These are phyloP conservation scores for Cryptosula pallasiana DNA, from an alignment of 2,888 invertebrate species.

Conservation along the genomic window DNA sequence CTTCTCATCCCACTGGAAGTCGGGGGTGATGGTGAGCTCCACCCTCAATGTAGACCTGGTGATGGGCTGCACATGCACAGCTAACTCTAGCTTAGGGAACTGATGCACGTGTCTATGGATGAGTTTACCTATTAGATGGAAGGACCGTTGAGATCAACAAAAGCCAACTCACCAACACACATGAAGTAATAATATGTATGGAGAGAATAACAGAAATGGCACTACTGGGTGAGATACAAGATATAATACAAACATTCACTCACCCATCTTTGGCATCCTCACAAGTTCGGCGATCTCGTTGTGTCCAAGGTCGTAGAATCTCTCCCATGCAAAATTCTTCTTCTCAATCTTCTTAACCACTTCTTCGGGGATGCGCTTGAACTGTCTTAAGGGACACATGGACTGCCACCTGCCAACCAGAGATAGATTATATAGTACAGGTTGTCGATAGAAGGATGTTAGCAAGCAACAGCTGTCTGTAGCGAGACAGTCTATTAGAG, in stretches of 20 bases:
- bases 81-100: conserved; percentile 82
- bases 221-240: neutral
- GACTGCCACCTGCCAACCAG: conserved; percentile 84
- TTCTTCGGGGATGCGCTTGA: conserved; percentile 94
- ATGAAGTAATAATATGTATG: too few relatives aligned
- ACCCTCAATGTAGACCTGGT: conserved; percentile 82
- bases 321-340: conserved; percentile 64
- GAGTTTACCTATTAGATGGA: conserved; percentile 57
- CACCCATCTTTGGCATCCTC: conserved; percentile 80
- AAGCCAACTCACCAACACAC: too few relatives aligned
- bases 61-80: conserved; percentile 96
- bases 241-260: conserved; percentile 54
- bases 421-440: too few relatives aligned
- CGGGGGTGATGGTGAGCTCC: conserved; percentile 93
- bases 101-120: conserved; percentile 94
- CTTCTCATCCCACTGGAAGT: conserved; percentile 99
- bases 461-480: too few relatives aligned
- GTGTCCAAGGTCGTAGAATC: conserved; percentile 90
- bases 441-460: too few relatives aligned
- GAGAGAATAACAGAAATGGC: neutral
- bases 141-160: too few relatives aligned
- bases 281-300: conserved; percentile 94
- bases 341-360: conserved; percentile 95
- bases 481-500: too few relatives aligned
- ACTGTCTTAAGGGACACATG: conserved; percentile 95